Evolutionary conservation across 2,113 vertebrate genomes (phyloP).

Genomic region (Macrotis lagotis): DNA sequence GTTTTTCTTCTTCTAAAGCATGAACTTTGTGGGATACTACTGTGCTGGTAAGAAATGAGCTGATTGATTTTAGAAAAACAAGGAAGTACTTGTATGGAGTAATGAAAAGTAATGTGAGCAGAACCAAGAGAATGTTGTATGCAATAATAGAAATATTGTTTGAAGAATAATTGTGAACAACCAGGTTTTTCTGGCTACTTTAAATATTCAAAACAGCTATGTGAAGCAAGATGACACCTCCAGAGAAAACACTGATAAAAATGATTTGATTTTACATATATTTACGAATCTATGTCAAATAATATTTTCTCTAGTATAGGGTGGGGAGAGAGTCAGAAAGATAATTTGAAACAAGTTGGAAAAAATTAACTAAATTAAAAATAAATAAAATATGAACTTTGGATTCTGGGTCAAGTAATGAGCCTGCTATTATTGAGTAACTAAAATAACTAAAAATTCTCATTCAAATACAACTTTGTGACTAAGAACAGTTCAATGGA

Average conservation of each 20-base stretch:
- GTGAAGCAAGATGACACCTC: neutral
- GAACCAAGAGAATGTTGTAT: neutral
- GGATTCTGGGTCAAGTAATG: slow-evolving; percentile 66
- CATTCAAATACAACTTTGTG: slow-evolving; percentile 70
- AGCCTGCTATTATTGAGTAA: slow-evolving; percentile 61
- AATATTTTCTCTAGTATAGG: neutral
- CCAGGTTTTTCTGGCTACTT: neutral
- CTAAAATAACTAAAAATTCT: slow-evolving; percentile 51
- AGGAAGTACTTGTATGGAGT: neutral
- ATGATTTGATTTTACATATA: neutral
- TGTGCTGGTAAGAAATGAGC: neutral
- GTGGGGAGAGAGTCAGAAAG: neutral
- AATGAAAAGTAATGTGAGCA: neutral
- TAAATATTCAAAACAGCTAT: neutral
- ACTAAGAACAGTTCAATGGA: slow-evolving; percentile 66
- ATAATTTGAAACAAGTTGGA: neutral
- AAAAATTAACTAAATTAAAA: neutral
- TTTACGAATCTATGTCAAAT: neutral
- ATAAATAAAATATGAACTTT: slow-evolving; percentile 9
- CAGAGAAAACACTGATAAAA: neutral
- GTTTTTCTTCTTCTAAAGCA: slow-evolving; percentile 48
- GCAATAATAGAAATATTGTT: neutral
- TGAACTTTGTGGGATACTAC: too few relatives aligned
- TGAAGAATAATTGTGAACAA: neutral
- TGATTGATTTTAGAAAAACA: neutral